Evolutionary conservation across 2,113 vertebrate genomes (phyloP).

Genomic region (Phoxinus phoxinus): DNA sequence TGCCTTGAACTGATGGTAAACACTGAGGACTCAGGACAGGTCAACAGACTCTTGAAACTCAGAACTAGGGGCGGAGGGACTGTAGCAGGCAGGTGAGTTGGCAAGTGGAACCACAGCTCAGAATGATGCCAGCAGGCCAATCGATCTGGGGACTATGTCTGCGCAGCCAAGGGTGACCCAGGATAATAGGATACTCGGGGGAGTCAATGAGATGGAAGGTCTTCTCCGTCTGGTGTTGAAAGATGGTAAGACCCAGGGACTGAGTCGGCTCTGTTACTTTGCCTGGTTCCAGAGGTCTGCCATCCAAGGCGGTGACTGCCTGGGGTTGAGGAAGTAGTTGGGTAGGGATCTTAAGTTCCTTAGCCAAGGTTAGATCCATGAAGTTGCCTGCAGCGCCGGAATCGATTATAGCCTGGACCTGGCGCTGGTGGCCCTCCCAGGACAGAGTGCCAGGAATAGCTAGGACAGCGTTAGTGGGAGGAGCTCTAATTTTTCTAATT

Average conservation of each 20-base stretch:
- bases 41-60: too few species aligned
- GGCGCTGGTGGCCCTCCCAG: neutral
- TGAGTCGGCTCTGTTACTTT: too few species aligned
- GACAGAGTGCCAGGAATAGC: neutral
- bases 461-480: neutral
- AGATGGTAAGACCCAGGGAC: too few species aligned
- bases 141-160: neutral
- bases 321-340: neutral
- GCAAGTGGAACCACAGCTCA: neutral
- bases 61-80: too few species aligned
- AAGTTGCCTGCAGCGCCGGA: neutral
- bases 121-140: neutral
- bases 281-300: too few species aligned
- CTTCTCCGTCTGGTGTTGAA: neutral
- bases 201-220: constrained; percentile 3
- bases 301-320: too few species aligned
- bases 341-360: neutral
- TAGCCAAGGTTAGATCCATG: neutral
- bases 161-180: constrained; percentile 1
- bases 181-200: neutral
- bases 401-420: neutral
- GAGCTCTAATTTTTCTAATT: neutral
- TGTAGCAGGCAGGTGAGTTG: too few species aligned
- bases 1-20: too few species aligned
- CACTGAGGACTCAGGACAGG: too few species aligned